Evolutionary conservation across 2,797 vertebrate species (phyloP).

Genomic region (Ispidina picta): DNA sequence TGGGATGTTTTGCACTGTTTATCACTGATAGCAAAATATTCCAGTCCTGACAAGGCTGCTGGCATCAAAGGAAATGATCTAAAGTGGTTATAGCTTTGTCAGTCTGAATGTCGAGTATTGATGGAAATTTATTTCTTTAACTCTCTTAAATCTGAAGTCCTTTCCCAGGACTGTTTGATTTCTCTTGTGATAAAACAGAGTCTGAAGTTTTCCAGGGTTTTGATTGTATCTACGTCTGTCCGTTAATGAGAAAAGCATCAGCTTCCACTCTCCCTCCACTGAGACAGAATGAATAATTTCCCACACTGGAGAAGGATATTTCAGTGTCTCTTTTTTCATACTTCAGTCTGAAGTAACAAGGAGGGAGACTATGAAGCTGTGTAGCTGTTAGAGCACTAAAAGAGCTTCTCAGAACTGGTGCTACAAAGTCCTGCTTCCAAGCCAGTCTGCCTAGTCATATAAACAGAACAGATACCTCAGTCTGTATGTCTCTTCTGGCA

Average conservation of each 20-base stretch:
- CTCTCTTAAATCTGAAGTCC: neutral
- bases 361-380: neutral
- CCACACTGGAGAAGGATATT: neutral
- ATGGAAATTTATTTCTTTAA: slow-evolving; percentile 1
- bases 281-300: neutral
- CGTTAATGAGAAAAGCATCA: neutral
- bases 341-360: neutral
- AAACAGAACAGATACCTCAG: neutral
- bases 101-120: neutral
- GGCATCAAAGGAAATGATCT: neutral
- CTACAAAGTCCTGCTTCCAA: neutral
- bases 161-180: slow-evolving; percentile 28
- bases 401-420: neutral
- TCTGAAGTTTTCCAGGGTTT: slow-evolving; percentile 3
- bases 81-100: neutral
- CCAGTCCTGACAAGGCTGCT: neutral
- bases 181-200: neutral
- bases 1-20: neutral
- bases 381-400: neutral
- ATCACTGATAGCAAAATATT: neutral
- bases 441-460: neutral
- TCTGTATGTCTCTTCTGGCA: neutral
- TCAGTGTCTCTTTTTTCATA: neutral
- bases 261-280: neutral
- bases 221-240: neutral